A percentile compares a stretch with the other conserved stretches of the same genome.
phyloP scores from a whole-genome alignment of 1,140 invertebrate species.

The Temnothorax longispinosus region DNA sequence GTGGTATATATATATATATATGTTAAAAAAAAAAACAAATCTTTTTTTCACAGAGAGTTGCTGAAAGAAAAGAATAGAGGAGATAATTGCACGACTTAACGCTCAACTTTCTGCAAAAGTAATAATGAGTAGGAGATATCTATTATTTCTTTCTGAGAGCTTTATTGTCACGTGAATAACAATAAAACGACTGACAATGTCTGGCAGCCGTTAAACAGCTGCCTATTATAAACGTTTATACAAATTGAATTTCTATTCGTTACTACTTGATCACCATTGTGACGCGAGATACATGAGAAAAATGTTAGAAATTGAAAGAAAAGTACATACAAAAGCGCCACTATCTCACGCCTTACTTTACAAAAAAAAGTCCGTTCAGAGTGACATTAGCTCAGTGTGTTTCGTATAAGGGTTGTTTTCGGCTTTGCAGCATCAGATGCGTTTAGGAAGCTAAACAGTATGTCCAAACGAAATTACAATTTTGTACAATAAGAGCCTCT shows the following conservation, averaged over 20 bases:
- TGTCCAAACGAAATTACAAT: conserved; percentile 35
- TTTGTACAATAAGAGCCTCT: conserved; percentile 11
- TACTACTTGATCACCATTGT: conserved; percentile 46
- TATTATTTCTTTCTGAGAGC: conserved; percentile 54
- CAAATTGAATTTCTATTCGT: conserved; percentile 69
- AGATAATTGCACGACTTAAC: too few relatives aligned
- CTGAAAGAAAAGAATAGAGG: too few relatives aligned
- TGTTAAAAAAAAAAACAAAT: too few relatives aligned
- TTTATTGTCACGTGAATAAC: conserved; percentile 81
- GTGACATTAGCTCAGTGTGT: conserved; percentile 36
- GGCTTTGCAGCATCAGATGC: conserved; percentile 58
- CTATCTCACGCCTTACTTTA: conserved; percentile 23
- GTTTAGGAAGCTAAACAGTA: conserved; percentile 39
- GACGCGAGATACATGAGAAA: conserved; percentile 48
- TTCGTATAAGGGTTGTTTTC: conserved; percentile 49
- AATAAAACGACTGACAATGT: conserved; percentile 72
- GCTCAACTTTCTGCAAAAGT: background rate
- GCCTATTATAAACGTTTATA: conserved; percentile 77
- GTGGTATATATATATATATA: too few relatives aligned
- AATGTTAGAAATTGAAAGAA: conserved; percentile 55
- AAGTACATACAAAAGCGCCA: conserved; percentile 55
- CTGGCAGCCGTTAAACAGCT: conserved; percentile 62
- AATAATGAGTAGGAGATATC: background rate
- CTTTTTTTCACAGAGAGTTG: too few relatives aligned
- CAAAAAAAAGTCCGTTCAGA: background rate